These are phyloP conservation scores for Drosophila bifasciata DNA, from an alignment of 1,140 invertebrate genomes.

Conservation along the genomic window DNA sequence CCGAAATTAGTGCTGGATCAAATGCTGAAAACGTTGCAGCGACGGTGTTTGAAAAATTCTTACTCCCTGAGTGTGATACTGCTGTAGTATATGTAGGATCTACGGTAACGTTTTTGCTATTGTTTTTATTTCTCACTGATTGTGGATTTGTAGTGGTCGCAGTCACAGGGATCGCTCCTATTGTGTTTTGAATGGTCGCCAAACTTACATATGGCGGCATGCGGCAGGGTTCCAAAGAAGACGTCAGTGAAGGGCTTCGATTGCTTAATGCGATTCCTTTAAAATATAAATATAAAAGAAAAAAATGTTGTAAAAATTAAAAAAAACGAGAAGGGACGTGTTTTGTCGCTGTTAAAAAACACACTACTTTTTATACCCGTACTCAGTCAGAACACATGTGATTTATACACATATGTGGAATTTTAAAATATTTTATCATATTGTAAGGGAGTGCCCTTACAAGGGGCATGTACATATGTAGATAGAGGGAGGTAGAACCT, in stretches of 20 bases:
- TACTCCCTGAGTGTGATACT: slow-evolving; percentile 64
- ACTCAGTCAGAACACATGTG: no score
- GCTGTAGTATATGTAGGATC: slow-evolving; percentile 28
- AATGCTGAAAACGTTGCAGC: slow-evolving; percentile 89
- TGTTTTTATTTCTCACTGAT: not conserved
- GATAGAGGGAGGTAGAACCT: no score
- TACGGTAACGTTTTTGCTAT: slow-evolving; percentile 20
- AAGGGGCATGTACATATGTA: no score
- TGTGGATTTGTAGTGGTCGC: slow-evolving; percentile 25
- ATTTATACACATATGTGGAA: no score
- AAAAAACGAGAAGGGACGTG: no score
- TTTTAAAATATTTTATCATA: no score
- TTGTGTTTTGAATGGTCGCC: slow-evolving; percentile 86
- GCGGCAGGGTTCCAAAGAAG: slow-evolving; percentile 91
- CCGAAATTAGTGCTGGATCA: slow-evolving; percentile 90
- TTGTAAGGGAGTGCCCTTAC: no score
- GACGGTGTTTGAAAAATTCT: slow-evolving; percentile 82
- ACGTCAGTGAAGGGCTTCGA: slow-evolving; percentile 86
- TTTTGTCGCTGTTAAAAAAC: no score
- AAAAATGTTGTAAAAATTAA: no score
- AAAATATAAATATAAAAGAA: slow-evolving; percentile 15
- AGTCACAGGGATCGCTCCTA: slow-evolving; percentile 35
- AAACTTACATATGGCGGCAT: slow-evolving; percentile 93
- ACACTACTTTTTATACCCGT: no score
- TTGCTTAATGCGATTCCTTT: slow-evolving; percentile 85